Base-by-base conservation (phyloP, 2,113 vertebrate species). In the Prionailurus viverrinus region DNA sequence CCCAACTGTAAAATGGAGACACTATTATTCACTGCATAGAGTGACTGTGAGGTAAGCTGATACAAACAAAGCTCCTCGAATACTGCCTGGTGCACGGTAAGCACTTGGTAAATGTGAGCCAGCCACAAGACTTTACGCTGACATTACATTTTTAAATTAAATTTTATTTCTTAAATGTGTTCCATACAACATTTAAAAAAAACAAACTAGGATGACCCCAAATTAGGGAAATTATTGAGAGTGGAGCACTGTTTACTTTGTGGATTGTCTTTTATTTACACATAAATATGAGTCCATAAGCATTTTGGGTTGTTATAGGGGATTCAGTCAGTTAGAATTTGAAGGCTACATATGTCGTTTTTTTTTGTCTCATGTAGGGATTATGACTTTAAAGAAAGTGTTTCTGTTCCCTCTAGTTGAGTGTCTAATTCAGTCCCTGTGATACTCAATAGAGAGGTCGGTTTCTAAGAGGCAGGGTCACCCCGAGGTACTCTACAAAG, bases 331-430 rank as follows among this genome's bases (percentile, higher is more conserved):
- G 41, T 85, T 81, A 68, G 51, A 93, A 95, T 94, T n/a, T 80
- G 36, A 94, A 94, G 58, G 41, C 45, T 93, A 51, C n/a, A 4
- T 21, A 86, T 71, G 51, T 53, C 33, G 2, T 1, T 6, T 29
- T 92, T 91, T 93, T 51, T 23, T 14, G 18, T 80, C n/a, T 79
- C 53, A 31, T 7, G 1, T 74, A 76, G 61, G 25, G 25, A 48
- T 97, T 93, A 78, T 91, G 63, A 90, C 89, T 93, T 93, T 96
- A 93, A 93, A 94, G 89, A 96, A 93, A 95, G 71, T 66, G 51
- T 19, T 89, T 95, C 63, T 80, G 1, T 33, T 61, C 36, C 53
- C 53, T 94, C 25, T 94, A 58, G 74, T 84, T 29, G 71, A 88
- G 84, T 76, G 63, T 95, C 91, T 93, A 61, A 73, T 91, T 96